Conservation (phyloP, 1,140 invertebrate species). For the Hylyphantes graminicola region DNA sequence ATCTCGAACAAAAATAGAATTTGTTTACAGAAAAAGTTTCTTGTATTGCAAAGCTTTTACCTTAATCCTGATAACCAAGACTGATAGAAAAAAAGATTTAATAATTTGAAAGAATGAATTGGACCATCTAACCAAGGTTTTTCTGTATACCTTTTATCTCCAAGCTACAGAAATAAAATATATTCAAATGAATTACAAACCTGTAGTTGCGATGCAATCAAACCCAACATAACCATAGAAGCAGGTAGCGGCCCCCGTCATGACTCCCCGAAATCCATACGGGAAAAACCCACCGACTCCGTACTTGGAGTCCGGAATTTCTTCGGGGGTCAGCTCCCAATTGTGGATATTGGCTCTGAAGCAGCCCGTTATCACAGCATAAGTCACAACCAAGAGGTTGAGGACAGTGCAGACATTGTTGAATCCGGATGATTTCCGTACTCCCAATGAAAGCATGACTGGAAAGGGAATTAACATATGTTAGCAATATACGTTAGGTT, state of each 20-base stretch:
- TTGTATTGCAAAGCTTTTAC: background rate
- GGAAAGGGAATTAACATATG: conserved; percentile 60
- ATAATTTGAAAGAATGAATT: background rate
- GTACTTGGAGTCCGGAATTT: background rate
- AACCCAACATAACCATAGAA: conserved; percentile 92
- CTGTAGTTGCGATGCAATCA: conserved; percentile 86
- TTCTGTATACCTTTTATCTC: too few species aligned
- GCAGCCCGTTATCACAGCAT: conserved; percentile 83
- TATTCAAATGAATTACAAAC: conserved; percentile 57
- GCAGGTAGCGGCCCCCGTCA: conserved; percentile 86
- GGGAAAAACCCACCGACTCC: conserved; percentile 82
- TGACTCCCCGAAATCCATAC: conserved; percentile 78
- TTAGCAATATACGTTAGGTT: too few species aligned
- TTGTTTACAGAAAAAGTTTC: too few species aligned
- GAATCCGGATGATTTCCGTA: conserved; percentile 86
- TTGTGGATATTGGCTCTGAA: conserved; percentile 80
- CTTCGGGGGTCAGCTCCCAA: conserved; percentile 70
- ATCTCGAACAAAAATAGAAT: too few species aligned
- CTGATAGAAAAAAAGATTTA: background rate
- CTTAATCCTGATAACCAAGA: background rate
- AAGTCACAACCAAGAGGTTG: conserved; percentile 85
- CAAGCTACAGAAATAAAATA: too few species aligned
- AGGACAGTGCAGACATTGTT: conserved; percentile 91
- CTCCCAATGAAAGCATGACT: conserved; percentile 82
- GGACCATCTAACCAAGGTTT: background rate